A percentile compares a stretch with the other conserved stretches of the same genome.
Evolutionary conservation across 2,888 invertebrate genomes (phyloP).

Genomic region (Belgica antarctica): DNA sequence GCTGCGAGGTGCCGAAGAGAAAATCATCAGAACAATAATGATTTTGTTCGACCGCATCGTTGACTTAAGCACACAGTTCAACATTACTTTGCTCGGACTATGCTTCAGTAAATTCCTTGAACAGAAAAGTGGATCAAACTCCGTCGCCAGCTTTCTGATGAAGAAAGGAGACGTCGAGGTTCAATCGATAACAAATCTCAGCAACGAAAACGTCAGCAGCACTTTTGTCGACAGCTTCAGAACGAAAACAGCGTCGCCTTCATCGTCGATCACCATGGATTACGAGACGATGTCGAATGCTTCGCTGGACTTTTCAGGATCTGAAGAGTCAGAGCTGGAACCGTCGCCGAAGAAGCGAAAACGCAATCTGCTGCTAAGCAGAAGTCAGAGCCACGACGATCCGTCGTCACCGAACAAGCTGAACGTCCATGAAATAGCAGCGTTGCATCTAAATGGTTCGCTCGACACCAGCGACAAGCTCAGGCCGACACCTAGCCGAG

Average conservation of each 20-base stretch:
- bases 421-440: slow-evolving; percentile 66
- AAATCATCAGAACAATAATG: slow-evolving; percentile 69
- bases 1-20: slow-evolving; percentile 61
- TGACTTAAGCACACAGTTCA: slow-evolving; percentile 70
- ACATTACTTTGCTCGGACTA: slow-evolving; percentile 75
- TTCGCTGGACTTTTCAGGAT: slow-evolving; percentile 49
- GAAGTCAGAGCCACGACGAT: slow-evolving; percentile 52
- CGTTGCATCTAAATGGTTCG: slow-evolving; percentile 48
- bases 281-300: slow-evolving; percentile 44
- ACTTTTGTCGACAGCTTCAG: slow-evolving; percentile 54
- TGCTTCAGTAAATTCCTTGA: slow-evolving; percentile 80
- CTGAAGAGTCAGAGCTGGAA: slow-evolving; percentile 65
- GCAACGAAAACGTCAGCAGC: slow-evolving; percentile 58
- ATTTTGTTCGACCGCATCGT: slow-evolving; percentile 72
- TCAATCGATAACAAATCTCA: slow-evolving; percentile 69
- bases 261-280: slow-evolving; percentile 43
- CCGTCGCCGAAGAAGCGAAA: slow-evolving; percentile 72
- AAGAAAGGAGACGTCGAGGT: slow-evolving; percentile 70
- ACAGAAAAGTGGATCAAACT: slow-evolving; percentile 65
- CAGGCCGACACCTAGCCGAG: background rate
- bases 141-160: slow-evolving; percentile 71
- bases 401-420: slow-evolving; percentile 69
- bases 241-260: slow-evolving; percentile 49
- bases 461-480: background rate
- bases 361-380: slow-evolving; percentile 53